Evolutionary conservation across 2,797 vertebrate genomes (phyloP).

Genomic region (Chanos chanos): DNA sequence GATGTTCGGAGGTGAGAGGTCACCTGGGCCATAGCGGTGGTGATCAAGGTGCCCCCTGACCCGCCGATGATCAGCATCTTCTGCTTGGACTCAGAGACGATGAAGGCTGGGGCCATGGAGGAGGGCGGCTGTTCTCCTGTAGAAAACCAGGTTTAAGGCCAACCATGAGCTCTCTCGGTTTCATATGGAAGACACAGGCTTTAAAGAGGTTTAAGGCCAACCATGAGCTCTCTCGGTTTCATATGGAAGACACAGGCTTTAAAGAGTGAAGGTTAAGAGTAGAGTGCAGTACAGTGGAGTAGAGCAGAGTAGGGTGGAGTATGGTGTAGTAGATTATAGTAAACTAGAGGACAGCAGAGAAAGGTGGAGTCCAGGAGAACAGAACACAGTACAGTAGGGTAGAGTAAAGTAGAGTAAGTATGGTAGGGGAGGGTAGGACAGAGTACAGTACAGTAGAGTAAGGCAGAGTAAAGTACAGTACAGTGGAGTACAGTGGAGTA

Average conservation of each 20-base stretch:
- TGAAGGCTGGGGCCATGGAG: conserved; percentile 84
- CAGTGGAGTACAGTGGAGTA: no score
- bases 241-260: neutral
- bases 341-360: neutral
- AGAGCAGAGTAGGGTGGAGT: neutral
- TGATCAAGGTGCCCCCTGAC: conserved; percentile 82
- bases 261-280: neutral
- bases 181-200: neutral
- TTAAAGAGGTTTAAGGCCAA: no score
- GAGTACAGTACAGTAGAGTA: neutral
- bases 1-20: conserved; percentile 15
- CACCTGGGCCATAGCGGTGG: conserved; percentile 79
- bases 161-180: no score
- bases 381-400: neutral
- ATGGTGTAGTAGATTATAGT: neutral
- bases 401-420: neutral
- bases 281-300: neutral
- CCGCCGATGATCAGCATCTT: conserved; percentile 85
- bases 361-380: neutral
- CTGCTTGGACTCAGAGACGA: conserved; percentile 68
- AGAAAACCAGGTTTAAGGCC: conserved; percentile 22
- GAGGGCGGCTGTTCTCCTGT: conserved; percentile 89
- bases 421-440: neutral
- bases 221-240: no score
- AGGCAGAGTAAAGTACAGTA: no score